Evolutionary conservation across 2,888 invertebrate species (phyloP).

Genomic region (Willowsia nigromaculata): DNA sequence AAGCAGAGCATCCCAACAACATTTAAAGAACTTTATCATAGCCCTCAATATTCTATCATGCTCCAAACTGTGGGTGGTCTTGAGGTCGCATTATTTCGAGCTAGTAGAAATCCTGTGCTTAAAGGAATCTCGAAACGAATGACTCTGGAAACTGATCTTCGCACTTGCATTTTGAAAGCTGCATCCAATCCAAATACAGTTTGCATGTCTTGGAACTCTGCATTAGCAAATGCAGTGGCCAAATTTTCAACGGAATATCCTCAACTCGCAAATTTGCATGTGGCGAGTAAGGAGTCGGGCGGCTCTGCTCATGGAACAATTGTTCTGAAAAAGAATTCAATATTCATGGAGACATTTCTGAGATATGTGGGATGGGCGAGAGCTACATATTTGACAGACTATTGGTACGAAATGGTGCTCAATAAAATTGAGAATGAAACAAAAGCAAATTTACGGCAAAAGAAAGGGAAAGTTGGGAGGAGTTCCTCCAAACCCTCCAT

Average conservation of each 20-base stretch:
- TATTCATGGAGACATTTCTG: not conserved
- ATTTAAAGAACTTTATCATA: slow-evolving; percentile 40
- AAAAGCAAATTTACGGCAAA: too few relatives aligned
- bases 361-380: not conserved
- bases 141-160: not conserved
- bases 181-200: not conserved
- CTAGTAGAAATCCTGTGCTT: slow-evolving; percentile 27
- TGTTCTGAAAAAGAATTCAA: not conserved
- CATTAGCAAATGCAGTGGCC: not conserved
- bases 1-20: slow-evolving; percentile 17
- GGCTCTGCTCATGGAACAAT: not conserved
- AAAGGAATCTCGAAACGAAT: slow-evolving; percentile 32
- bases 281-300: not conserved
- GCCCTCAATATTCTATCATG: slow-evolving; percentile 15
- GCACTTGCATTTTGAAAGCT: not conserved
- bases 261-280: not conserved
- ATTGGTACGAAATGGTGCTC: not conserved
- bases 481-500: not conserved
- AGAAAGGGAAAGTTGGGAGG: not conserved
- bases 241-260: not conserved
- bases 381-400: not conserved
- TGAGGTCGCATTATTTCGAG: slow-evolving; percentile 48
- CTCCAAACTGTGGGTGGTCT: slow-evolving; percentile 56
- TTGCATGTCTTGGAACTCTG: slow-evolving; percentile 24
- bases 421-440: not conserved